These are phyloP conservation scores for Eptesicus fuscus DNA, from an alignment of 2,113 vertebrate species.

Conservation along the genomic window DNA sequence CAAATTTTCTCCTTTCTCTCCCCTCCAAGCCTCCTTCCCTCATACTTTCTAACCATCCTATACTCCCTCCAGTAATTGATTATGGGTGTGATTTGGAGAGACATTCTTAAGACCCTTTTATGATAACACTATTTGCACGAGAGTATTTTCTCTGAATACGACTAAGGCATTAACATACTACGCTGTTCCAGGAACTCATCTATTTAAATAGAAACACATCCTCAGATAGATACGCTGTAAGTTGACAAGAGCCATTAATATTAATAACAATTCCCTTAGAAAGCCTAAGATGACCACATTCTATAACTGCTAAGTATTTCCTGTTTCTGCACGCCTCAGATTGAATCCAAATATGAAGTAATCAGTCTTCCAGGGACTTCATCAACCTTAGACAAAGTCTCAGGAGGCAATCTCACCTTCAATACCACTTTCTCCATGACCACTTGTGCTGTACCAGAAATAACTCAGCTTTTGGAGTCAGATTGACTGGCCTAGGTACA, in stretches of 20 bases:
- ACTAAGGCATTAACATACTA: neutral
- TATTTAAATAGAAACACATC: conserved; percentile 8
- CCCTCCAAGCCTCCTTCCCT: neutral
- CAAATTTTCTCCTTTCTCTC: neutral
- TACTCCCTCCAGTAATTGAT: neutral
- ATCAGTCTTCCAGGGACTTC: neutral
- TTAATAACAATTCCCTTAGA: conserved; percentile 25
- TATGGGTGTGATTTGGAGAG: conserved; percentile 1
- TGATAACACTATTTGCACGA: neutral
- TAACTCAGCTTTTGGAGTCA: neutral
- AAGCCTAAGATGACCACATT: neutral
- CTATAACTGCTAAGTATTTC: conserved; percentile 23
- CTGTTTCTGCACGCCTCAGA: neutral
- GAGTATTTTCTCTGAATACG: neutral
- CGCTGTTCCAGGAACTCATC: neutral
- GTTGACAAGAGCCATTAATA: neutral
- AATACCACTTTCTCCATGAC: neutral
- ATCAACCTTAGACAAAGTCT: neutral
- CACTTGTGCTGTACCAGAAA: neutral
- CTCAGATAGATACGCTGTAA: neutral
- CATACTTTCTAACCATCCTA: neutral
- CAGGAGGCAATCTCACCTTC: neutral
- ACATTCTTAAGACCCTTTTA: neutral
- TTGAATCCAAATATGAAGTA: neutral
- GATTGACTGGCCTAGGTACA: neutral